Conservation (phyloP, 2,113 vertebrate species). For the Lipophrys pholis region DNA sequence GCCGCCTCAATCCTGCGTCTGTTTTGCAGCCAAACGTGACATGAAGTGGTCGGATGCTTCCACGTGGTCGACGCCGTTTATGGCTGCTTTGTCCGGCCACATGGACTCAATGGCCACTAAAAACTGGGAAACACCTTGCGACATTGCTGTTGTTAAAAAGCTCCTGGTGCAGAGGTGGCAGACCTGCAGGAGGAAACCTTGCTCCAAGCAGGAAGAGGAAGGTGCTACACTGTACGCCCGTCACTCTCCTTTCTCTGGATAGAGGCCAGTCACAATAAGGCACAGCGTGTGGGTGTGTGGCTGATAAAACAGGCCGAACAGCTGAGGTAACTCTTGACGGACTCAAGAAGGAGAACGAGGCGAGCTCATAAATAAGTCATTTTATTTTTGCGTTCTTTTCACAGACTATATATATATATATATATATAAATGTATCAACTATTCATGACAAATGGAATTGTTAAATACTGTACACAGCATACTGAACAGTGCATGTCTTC, state of each 20-base stretch:
- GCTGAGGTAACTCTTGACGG: conserved; percentile 70
- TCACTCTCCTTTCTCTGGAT: conserved; percentile 78
- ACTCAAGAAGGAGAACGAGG: conserved; percentile 61
- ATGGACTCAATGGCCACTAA: conserved; percentile 47
- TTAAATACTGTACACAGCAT: conserved; percentile 96
- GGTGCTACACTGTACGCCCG: conserved; percentile 58
- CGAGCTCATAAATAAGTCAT: conserved; percentile 94
- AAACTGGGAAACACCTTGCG: conserved; percentile 47
- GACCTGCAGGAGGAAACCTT: conserved; percentile 28
- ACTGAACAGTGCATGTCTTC: conserved; percentile 92
- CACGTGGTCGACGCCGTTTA: conserved; percentile 29
- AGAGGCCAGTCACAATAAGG: conserved; percentile 78
- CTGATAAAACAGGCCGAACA: conserved; percentile 83
- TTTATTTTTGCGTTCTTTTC: conserved; percentile 90
- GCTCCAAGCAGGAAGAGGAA: conserved; percentile 76
- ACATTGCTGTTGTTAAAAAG: conserved; percentile 50
- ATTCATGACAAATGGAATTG: conserved; percentile 90
- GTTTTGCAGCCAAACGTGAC: neutral
- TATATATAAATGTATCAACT: conserved; percentile 86
- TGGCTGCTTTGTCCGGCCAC: conserved; percentile 37
- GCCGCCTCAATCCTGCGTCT: neutral
- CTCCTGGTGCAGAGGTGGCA: conserved; percentile 21
- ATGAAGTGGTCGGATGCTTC: conserved; percentile 5
- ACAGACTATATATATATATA: conserved; percentile 87
- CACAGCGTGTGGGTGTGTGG: conserved; percentile 80